Evolutionary conservation across 2,113 vertebrate species (phyloP).

Genomic region (Fukomys damarensis): DNA sequence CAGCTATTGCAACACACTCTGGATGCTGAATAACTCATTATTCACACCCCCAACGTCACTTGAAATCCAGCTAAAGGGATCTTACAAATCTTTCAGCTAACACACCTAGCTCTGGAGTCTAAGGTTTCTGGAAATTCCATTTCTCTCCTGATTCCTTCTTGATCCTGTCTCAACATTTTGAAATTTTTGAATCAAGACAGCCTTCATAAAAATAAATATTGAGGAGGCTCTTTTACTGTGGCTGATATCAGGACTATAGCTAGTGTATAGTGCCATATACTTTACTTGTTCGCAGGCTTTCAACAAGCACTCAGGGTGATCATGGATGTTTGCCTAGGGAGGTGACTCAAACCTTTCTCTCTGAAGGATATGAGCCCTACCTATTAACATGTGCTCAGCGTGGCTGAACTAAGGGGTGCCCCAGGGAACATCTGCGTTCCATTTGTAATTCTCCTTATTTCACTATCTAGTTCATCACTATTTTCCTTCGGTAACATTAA

Average conservation of each 20-base stretch:
- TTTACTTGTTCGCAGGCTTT: background rate
- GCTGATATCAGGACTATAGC: background rate
- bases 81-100: background rate
- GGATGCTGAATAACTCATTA: background rate
- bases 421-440: background rate
- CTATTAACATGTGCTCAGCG: background rate
- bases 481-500: constrained; percentile 4
- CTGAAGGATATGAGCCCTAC: background rate
- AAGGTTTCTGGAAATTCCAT: background rate
- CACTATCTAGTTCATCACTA: background rate
- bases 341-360: background rate
- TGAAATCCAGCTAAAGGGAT: background rate
- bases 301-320: background rate
- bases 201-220: background rate
- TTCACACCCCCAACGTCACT: background rate
- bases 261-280: background rate
- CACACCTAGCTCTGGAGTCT: background rate
- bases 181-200: background rate
- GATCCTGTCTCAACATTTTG: background rate
- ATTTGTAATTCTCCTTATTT: background rate
- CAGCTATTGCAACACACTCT: background rate
- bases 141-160: background rate
- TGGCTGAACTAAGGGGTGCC: background rate
- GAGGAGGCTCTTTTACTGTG: background rate
- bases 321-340: background rate